phyloP scores from a whole-genome alignment of 2,113 vertebrate genomes.

The Calypte anna region DNA sequence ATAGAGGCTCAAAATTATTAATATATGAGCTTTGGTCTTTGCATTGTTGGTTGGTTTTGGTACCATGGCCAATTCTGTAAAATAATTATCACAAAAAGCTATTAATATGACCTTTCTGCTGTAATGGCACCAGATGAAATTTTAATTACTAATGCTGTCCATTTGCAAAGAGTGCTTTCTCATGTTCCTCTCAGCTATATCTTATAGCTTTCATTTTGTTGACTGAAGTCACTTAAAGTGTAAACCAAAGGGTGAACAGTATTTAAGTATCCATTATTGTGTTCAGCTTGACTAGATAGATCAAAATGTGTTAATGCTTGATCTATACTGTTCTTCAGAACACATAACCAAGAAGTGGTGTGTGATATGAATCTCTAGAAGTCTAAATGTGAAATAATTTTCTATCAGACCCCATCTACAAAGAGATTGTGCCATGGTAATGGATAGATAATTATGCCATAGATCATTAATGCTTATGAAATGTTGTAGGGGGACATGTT shows the following conservation, averaged over 20 bases:
- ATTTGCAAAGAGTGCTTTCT: background rate
- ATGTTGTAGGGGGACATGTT: background rate
- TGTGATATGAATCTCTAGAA: background rate
- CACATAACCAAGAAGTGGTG: background rate
- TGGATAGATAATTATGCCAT: background rate
- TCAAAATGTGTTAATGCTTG: background rate
- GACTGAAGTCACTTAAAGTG: background rate
- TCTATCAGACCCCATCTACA: background rate
- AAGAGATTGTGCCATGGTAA: background rate
- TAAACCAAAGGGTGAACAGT: background rate
- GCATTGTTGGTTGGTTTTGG: background rate
- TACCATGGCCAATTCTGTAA: background rate
- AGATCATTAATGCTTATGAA: background rate
- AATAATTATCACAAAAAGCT: background rate
- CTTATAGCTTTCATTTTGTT: conserved; percentile 3
- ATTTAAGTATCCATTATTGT: background rate
- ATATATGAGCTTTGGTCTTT: background rate
- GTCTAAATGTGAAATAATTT: conserved; percentile 1
- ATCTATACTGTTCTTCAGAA: background rate
- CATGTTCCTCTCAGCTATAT: background rate
- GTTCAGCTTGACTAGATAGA: background rate
- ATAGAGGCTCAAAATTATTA: background rate
- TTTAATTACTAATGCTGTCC: background rate
- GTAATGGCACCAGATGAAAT: background rate
- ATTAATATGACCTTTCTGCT: background rate